Evolutionary conservation across 2,113 vertebrate genomes (phyloP).

Genomic region (Campylomormyrus numenius): DNA sequence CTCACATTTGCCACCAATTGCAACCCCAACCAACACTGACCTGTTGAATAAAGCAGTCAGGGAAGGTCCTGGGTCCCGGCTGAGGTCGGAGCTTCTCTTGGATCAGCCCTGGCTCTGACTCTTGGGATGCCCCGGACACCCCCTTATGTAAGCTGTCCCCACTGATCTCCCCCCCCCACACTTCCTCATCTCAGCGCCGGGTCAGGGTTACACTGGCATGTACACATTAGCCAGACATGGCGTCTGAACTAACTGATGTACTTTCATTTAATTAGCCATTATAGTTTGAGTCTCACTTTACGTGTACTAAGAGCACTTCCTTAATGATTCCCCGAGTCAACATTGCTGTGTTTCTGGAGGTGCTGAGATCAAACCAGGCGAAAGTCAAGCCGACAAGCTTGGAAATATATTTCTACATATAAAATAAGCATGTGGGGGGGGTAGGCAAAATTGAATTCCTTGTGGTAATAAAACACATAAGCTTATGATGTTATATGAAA

Average conservation of each 20-base stretch:
- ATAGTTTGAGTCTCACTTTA: conserved; percentile 32
- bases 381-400: background rate
- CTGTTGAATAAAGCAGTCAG: background rate
- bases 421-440: background rate
- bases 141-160: background rate
- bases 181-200: conserved; percentile 20
- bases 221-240: conserved; percentile 44
- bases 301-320: conserved; percentile 3
- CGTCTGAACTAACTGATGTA: conserved; percentile 45
- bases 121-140: background rate
- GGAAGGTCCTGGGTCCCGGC: background rate
- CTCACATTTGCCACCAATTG: background rate
- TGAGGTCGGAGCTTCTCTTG: background rate
- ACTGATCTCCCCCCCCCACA: background rate
- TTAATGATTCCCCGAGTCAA: background rate
- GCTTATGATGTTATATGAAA: background rate
- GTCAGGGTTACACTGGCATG: conserved; percentile 44
- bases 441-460: background rate
- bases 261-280: conserved; percentile 52
- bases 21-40: background rate
- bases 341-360: background rate
- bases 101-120: background rate
- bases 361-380: background rate
- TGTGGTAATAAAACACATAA: background rate
- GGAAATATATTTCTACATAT: background rate